phyloP scores from a whole-genome alignment of 2,888 invertebrate genomes.

The Elysia crispata region DNA sequence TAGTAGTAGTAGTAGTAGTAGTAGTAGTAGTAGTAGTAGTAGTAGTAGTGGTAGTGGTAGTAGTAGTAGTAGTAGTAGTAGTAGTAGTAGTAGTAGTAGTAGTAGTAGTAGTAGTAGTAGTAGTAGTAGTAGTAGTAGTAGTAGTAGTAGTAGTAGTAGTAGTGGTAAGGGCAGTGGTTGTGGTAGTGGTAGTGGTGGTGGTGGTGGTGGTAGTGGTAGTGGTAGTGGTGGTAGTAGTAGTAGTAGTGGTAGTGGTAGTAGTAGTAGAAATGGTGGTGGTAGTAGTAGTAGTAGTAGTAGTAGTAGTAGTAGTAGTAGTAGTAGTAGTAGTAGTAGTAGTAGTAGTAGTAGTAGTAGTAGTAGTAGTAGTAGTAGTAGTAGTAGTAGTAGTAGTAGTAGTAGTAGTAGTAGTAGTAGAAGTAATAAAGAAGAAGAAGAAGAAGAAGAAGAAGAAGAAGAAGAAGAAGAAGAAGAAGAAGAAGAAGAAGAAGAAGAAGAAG shows the following conservation, averaged over 20 bases:
- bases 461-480: neutral
- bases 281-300: constrained; percentile 25
- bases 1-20: constrained; percentile 30
- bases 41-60: constrained; percentile 32
- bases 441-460: constrained; percentile 12
- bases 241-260: neutral
- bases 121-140: too few relatives aligned
- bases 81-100: too few relatives aligned
- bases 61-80: constrained; percentile 22
- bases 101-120: too few relatives aligned
- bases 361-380: constrained; percentile 30
- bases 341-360: constrained; percentile 36
- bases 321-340: constrained; percentile 18
- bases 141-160: too few relatives aligned
- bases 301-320: constrained; percentile 15
- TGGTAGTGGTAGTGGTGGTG: too few relatives aligned
- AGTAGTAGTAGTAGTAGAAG: constrained; percentile 31
- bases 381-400: constrained; percentile 27
- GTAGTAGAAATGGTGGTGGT: neutral
- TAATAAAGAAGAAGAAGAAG: constrained; percentile 28
- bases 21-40: constrained; percentile 22
- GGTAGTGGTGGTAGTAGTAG: neutral
- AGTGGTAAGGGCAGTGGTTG: too few relatives aligned
- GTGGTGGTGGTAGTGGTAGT: neutral
- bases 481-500: too few relatives aligned